Base-by-base conservation (phyloP, 1,140 invertebrate species). In the Drosophila pectinifera region DNA sequence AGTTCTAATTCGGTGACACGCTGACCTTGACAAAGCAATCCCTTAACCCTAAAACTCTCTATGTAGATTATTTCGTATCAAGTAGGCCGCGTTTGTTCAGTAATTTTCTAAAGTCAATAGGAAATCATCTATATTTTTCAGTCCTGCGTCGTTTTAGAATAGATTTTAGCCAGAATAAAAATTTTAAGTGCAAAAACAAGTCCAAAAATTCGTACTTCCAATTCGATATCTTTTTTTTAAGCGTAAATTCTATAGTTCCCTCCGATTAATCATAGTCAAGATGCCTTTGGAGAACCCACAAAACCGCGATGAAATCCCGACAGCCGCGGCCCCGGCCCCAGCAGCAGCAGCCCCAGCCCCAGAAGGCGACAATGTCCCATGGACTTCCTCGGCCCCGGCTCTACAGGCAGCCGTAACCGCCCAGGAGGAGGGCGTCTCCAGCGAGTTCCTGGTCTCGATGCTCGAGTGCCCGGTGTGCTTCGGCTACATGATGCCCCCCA, bases 381-480 rank as follows among this genome's bases (percentile, higher is more conserved):
- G 28, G 49, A 4, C 18, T 8, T 1, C 18, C 4, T 11, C 13
- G 7, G 7, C 31, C 0, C 13, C 13, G 2, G 3, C n/a, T 0
- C 3, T 8, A 8, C 49, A 36, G 7, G 2, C 7, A 22, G 28
- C 13, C 18, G 18, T 22, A 5, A 6, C 18, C 13, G 49, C 20
- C 7, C 31, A 14, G 10, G 34, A 53, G 28, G 31, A 39, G 4
- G 24, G 34, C 31, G 62, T 46, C 22, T 63, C 62, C n/a, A 69
- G 56, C 24, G 95, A 96, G 54, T 98, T 99, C 92, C 93, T 99
- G 80, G 97, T 98, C 11, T 97, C 97, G 57, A 94, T 99, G 34
- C 99, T 99, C 92, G 99, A 99, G 93, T 99, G 99, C 93, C 99
- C 99, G 2, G 99, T 99, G 42, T 99, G 99, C 93, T 99, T 99